Evolutionary conservation across 2,113 vertebrate genomes (phyloP).

Genomic region (Megaceryle torquata): DNA sequence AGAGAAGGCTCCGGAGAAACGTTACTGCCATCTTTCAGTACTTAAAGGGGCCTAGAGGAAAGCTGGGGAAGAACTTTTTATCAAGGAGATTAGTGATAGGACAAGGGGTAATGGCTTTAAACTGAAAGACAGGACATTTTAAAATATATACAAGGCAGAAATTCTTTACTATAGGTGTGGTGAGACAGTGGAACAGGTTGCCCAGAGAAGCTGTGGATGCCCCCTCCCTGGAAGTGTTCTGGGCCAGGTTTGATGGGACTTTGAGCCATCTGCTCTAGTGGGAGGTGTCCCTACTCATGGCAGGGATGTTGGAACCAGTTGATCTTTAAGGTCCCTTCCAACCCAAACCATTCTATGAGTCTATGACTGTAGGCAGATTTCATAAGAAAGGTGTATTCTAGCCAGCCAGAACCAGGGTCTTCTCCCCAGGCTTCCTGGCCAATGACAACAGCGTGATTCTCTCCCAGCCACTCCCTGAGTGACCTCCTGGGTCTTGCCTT

Average conservation of each 20-base stretch:
- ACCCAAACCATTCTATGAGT: neutral
- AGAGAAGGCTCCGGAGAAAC: neutral
- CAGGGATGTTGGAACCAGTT: no score
- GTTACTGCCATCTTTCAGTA: neutral
- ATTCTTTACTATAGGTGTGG: no score
- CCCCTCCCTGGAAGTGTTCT: no score
- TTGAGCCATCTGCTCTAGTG: no score
- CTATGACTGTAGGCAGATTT: neutral
- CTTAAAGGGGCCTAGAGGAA: neutral
- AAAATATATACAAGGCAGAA: no score
- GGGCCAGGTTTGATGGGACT: no score
- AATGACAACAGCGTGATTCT: neutral
- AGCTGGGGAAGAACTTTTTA: neutral
- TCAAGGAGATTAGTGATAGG: neutral
- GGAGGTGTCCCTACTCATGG: no score
- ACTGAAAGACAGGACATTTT: no score
- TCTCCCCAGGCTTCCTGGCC: neutral
- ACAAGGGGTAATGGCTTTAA: no score
- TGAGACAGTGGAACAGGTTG: no score
- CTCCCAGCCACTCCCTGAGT: neutral
- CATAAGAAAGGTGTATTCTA: neutral
- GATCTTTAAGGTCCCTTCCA: no score
- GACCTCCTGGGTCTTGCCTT: neutral
- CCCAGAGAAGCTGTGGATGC: no score
- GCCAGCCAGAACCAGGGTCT: neutral